Evolutionary conservation across 2,797 vertebrate genomes (phyloP), one percentile per base, ranked within the genome.

Genomic region (Enteromius thamalakanensis): DNA sequence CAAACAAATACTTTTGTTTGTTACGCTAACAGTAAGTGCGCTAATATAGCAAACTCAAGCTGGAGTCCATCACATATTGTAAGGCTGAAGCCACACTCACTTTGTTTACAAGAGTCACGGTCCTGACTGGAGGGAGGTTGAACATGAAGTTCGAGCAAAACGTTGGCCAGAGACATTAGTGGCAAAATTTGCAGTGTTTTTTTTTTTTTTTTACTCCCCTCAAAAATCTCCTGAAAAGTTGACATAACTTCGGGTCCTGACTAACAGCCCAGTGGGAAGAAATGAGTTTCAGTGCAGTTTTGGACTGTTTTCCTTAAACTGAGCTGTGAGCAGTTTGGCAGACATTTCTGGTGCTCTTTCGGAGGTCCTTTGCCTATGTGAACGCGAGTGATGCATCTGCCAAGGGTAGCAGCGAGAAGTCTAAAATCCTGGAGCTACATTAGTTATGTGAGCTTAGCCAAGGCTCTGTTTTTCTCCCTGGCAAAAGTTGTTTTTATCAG

Each of bases 191-290:
- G 62, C 62, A 19, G 62, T 17, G 62, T 17, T 64, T 32, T 67
- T 79, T 12, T 42, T 62, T 60, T 55, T 21, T 65, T 79, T 14
- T 62, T 76, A 10, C 11, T 42, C 49, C 69, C 51, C 55, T 77
- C 26, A 79, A 53, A 84, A 74, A 80, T 67, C 70, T 79, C 69
- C 81, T 4, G 10, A 81, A 77, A 64, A 81, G 76, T 72, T 86
- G 84, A 83, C 80, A 86, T 86, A 82, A 86, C 80, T 84, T 83
- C 74, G 58, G 83, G 62, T 81, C 76, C 79, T 42, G 74, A 81
- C 51, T 77, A 84, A 80, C n/a, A 77, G 76, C 71, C 83, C 78
- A 51, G 40, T 82, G 70, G 79, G 80, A 76, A 71, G 72, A 47
- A 78, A 81, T 72, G 76, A 45, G 86, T 72, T 65, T 79, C 51